Base-by-base conservation (phyloP, 2,888 invertebrate species). In the Hyppa rectilinea region DNA sequence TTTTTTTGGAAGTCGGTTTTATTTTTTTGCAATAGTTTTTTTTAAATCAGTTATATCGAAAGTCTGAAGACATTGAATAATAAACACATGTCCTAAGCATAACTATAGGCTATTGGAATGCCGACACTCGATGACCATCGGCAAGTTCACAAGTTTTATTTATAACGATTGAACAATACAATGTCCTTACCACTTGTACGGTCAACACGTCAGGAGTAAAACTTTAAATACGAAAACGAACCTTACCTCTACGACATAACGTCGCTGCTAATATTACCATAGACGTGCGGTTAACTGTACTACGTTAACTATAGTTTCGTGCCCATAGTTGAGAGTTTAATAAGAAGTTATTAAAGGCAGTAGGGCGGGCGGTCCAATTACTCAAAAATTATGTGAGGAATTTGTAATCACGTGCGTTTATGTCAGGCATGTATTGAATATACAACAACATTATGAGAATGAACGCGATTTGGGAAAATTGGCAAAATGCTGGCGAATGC, bases 361-460 rank as follows among this genome's bases (percentile, higher is more conserved):
- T 83, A 80, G 65, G 76, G 72, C 81, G 68, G 76, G 72, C 81
- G 68, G 66, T 45, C 68, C 74, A 85, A 80, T 83, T 83, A 83
- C 52, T 58, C 14, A 7, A 60, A 67, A 66, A 72, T 56, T 56
- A 66, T 67, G 36, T 20, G 53, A 70, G 61, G 80, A 83, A 79
- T 79, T 79, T 49, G 12, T 61, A 40, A 66, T 82, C 59, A 53
- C 66, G 40, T 73, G 80, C 29, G 29, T 67, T n/a, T 67, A 52
- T 53, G 56, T 38, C 47, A 38, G 43, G 12, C 29, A n/a, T 47
- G 14, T 45, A 26, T 69, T 2, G 26, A 26, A 36, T 45, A 49
- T 43, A 26, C 12, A 36, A 58, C 17, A 40, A 43, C 17, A 62
- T 43, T 52, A 6, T 10, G 4, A 31, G 43, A 72, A 61, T 47